Evolutionary conservation across 2,797 vertebrate genomes (phyloP), one percentile per base, ranked within the genome.

Genomic region (Lophotriccus pileatus): DNA sequence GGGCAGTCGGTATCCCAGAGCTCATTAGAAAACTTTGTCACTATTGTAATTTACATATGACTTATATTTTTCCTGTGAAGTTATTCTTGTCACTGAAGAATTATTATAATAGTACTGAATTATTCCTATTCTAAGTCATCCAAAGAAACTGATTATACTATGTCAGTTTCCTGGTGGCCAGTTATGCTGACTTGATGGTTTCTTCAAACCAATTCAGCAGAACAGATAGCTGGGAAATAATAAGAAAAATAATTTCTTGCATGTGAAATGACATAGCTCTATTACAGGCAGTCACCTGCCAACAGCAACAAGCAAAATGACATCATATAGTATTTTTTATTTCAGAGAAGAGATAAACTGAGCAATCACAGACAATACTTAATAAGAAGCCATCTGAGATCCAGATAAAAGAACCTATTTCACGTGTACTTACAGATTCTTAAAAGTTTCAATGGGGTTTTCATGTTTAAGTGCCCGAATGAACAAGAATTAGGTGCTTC

Each of bases 201-300:
- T 90, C 46, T 59, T 88, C 55, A 80, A 83, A 89, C 15, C 21
- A 87, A 30, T 72, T 60, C 53, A 90, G 56, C 43, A 91, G 30
- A 25, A 69, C 1, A 70, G 13, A 66, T 8, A 89, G 47, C 13
- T n/a, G 43, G 23, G 21, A 82, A 89, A 24, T 41, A 74, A 64
- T 18, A 90, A 30, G 14, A 12, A 58, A 89, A 84, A 66, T 34
- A 28, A 50, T 12, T 34, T 70, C 27, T 66, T 67, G 34, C n/a
- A 14, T 80, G 14, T 72, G 69, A 91, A 91, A 84, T n/a, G 4
- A 76, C 32, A 58, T 27, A 59, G 14, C 3, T 86, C 14, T 73
- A 24, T 81, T 84, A 89, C 1, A 2, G 55, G 34, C 16, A 74
- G 60, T 77, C 60, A 88, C 60, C 44, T 83, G 49, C 28, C 23